Evolutionary conservation across 2,888 invertebrate genomes (phyloP).

Genomic region (Lumbricus terrestris): DNA sequence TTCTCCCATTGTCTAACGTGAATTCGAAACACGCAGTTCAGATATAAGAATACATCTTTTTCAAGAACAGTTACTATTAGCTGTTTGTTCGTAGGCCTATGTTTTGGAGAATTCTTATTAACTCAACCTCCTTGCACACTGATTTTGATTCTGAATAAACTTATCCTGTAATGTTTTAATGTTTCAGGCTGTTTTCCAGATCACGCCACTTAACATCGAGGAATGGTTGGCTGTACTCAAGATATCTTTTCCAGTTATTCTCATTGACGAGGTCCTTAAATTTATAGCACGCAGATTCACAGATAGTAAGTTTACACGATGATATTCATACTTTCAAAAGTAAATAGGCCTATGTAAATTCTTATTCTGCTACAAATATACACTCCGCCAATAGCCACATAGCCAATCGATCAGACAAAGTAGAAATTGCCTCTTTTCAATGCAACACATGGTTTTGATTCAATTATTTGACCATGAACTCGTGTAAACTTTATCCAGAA

Average conservation of each 20-base stretch:
- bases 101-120: neutral
- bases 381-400: too few species aligned
- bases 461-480: too few species aligned
- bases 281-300: slow-evolving; percentile 98
- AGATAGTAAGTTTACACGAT: slow-evolving; percentile 76
- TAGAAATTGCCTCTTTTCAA: too few species aligned
- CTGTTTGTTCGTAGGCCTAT: neutral
- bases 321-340: neutral
- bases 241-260: slow-evolving; percentile 97
- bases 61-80: neutral
- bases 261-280: slow-evolving; percentile 98
- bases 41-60: neutral
- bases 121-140: neutral
- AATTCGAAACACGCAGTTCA: neutral
- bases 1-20: neutral
- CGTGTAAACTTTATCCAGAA: too few species aligned
- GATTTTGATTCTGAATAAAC: neutral
- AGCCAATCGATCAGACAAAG: too few species aligned
- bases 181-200: slow-evolving; percentile 93
- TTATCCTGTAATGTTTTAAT: neutral
- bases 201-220: slow-evolving; percentile 85
- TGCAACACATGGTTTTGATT: too few species aligned
- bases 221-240: slow-evolving; percentile 99
- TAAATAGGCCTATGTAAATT: neutral
- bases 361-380: neutral